Evolutionary conservation across 92 coral and sea anemone genomes (phyloP).

Genomic region (Desmophyllum pertusum): DNA sequence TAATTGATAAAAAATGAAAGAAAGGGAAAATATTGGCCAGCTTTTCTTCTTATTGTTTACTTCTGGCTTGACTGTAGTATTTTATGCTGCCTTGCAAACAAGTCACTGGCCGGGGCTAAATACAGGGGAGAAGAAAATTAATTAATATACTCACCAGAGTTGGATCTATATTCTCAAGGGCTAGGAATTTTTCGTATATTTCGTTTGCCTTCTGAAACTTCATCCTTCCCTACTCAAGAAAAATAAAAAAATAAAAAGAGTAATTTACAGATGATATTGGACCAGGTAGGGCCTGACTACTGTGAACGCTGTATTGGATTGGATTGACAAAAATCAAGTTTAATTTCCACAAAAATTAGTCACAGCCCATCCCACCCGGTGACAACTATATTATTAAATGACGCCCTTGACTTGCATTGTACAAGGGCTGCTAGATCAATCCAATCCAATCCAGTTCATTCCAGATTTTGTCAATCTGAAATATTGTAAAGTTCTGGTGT

Average conservation of each 20-base stretch:
- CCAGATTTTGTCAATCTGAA: neutral
- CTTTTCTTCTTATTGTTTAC: too few relatives aligned
- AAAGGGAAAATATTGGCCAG: too few relatives aligned
- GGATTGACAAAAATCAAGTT: neutral
- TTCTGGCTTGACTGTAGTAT: too few relatives aligned
- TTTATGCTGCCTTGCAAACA: too few relatives aligned
- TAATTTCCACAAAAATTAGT: neutral
- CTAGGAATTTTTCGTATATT: slow-evolving; percentile 90
- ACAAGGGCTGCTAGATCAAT: neutral
- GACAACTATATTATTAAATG: neutral
- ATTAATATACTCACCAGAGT: slow-evolving; percentile 75
- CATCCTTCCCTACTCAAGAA: slow-evolving; percentile 81
- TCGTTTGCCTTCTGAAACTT: slow-evolving; percentile 91
- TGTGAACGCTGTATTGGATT: neutral
- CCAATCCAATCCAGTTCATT: neutral
- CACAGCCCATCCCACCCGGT: neutral
- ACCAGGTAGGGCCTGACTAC: neutral
- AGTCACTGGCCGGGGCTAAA: neutral
- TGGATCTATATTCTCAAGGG: slow-evolving; percentile 80
- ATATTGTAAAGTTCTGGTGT: neutral
- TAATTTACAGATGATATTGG: neutral
- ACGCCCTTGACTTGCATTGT: too few relatives aligned
- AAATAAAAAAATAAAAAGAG: neutral
- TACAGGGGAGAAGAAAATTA: neutral
- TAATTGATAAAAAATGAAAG: too few relatives aligned